These are phyloP conservation scores for Polypedilum pembai DNA, from an alignment of 1,140 invertebrate species.

Conservation along the genomic window DNA sequence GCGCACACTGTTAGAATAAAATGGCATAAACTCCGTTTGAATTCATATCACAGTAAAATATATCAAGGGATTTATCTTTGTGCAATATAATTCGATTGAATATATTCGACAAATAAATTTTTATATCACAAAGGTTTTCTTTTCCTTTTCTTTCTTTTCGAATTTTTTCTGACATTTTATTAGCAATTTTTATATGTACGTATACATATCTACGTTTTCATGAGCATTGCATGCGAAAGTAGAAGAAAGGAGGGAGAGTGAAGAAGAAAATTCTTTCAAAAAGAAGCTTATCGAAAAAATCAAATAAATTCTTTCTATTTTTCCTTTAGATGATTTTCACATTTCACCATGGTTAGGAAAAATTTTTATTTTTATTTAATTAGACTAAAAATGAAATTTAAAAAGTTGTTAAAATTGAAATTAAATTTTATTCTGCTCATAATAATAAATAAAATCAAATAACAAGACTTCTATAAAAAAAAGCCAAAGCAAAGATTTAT, in stretches of 20 bases:
- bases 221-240: background rate
- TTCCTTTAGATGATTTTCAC: background rate
- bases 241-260: background rate
- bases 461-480: too few relatives aligned
- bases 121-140: conserved; percentile 13
- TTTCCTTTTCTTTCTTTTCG: background rate
- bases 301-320: background rate
- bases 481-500: too few relatives aligned
- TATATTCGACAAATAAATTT: conserved; percentile 19
- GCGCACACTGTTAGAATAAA: background rate
- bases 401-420: too few relatives aligned
- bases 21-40: conserved; percentile 5
- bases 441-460: too few relatives aligned
- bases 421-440: too few relatives aligned
- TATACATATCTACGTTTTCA: background rate
- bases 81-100: conserved; percentile 13
- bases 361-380: too few relatives aligned
- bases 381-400: too few relatives aligned
- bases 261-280: background rate
- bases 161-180: conserved; percentile 9
- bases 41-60: conserved; percentile 19
- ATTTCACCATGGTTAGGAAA: too few relatives aligned
- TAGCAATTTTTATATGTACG: conserved; percentile 17
- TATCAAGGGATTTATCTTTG: conserved; percentile 15
- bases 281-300: conserved; percentile 12